A percentile compares a stretch with the other conserved stretches of the same genome.
These are phyloP conservation scores for Chiridota heheva DNA, from an alignment of 35 echinoderm and acorn worm genomes.

Conservation along the genomic window DNA sequence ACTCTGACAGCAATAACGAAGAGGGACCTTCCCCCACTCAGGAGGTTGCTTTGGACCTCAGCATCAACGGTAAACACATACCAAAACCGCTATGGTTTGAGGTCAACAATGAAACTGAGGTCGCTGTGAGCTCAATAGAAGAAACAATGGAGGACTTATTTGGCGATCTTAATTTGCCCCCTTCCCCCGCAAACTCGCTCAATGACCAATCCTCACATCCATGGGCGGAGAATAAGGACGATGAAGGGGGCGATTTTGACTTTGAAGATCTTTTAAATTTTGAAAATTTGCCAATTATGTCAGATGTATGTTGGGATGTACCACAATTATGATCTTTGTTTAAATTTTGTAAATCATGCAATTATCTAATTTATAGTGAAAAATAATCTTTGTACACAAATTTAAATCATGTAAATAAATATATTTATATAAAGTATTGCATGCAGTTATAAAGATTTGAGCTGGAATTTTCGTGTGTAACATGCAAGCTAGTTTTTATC, in stretches of 20 bases:
- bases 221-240: constrained; percentile 71
- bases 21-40: constrained; percentile 5
- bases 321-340: no score
- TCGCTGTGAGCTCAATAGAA: constrained; percentile 22
- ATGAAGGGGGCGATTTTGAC: constrained; percentile 45
- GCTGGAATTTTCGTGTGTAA: no score
- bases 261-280: constrained; percentile 76
- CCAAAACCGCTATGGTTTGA: constrained; percentile 82
- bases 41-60: constrained; percentile 58
- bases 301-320: no score
- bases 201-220: constrained; percentile 73
- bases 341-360: no score
- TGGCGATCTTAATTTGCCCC: constrained; percentile 64
- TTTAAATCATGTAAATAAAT: no score
- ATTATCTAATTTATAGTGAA: no score
- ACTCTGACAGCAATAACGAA: constrained; percentile 48
- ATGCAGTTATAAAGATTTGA: no score
- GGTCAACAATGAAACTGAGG: background rate
- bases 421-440: no score
- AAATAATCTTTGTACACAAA: no score
- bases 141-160: constrained; percentile 72
- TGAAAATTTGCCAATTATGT: constrained; percentile 37
- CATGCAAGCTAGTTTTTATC: no score
- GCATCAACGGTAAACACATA: constrained; percentile 75
- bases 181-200: constrained; percentile 71